phyloP scores from a whole-genome alignment of 2,113 vertebrate species.

The Manacus vitellinus region DNA sequence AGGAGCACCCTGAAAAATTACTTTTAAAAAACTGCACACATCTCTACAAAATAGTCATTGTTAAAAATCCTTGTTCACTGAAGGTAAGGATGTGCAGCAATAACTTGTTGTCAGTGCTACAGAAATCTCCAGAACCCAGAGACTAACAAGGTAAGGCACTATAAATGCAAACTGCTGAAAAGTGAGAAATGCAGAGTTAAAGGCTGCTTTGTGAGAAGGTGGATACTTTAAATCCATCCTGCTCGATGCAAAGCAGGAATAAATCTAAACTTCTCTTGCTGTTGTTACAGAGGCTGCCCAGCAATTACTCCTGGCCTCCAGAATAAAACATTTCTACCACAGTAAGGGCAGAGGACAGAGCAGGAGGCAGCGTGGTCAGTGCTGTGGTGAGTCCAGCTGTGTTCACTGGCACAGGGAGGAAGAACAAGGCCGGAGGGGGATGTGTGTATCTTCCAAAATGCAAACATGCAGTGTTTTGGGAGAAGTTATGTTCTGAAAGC shows the following conservation, averaged over 20 bases:
- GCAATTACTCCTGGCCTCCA: neutral
- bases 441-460: neutral
- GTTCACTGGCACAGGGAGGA: neutral
- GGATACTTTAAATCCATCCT: neutral
- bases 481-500: neutral
- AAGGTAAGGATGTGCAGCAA: neutral
- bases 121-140: neutral
- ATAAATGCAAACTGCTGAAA: neutral
- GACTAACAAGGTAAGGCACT: neutral
- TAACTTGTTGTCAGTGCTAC: neutral
- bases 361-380: neutral
- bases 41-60: neutral
- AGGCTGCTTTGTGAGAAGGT: neutral
- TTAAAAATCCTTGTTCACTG: neutral
- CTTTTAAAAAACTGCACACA: accelerated
- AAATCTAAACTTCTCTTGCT: neutral
- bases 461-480: neutral
- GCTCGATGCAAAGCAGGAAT: accelerated
- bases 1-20: neutral
- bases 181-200: neutral
- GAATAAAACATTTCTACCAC: neutral
- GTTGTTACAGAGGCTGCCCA: neutral
- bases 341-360: neutral
- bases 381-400: accelerated
- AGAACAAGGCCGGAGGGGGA: neutral